These are phyloP conservation scores for Drosophila pectinifera DNA, from an alignment of 1,140 invertebrate species.

Conservation along the genomic window DNA sequence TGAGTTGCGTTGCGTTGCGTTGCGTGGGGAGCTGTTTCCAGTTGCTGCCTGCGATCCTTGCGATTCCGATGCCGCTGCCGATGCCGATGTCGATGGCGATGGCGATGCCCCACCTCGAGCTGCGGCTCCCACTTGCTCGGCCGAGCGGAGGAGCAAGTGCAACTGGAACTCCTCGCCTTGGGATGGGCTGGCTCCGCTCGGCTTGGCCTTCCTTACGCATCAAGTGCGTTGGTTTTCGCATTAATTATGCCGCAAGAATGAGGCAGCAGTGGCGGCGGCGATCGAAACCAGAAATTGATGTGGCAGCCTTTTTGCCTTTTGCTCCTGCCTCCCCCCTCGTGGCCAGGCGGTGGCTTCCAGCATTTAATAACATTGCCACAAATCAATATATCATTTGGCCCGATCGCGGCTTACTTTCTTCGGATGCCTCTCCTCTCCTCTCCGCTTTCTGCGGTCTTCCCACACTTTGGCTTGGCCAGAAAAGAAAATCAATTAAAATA, in stretches of 20 bases:
- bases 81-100: conserved; percentile 10
- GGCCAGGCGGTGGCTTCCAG: conserved; percentile 41
- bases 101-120: conserved; percentile 29
- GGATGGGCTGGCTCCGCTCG: conserved; percentile 26
- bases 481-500: conserved; percentile 82
- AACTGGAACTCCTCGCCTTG: conserved; percentile 54
- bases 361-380: conserved; percentile 81
- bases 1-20: conserved; percentile 26
- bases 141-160: conserved; percentile 29
- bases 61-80: conserved; percentile 13
- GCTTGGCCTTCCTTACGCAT: conserved; percentile 68
- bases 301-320: conserved; percentile 65
- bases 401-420: conserved; percentile 66
- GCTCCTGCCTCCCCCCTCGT: conserved; percentile 31
- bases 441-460: conserved; percentile 59
- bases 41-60: conserved; percentile 53
- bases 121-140: conserved; percentile 34
- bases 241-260: conserved; percentile 77
- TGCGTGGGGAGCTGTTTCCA: conserved; percentile 77
- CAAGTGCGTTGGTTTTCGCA: conserved; percentile 83
- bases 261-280: conserved; percentile 29
- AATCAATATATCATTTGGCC: conserved; percentile 79
- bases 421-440: conserved; percentile 26
- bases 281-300: conserved; percentile 78
- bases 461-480: conserved; percentile 63